Evolutionary conservation across 2,113 vertebrate genomes (phyloP), one percentile per base, ranked within the genome.

Genomic region (Embiotoca jacksoni): DNA sequence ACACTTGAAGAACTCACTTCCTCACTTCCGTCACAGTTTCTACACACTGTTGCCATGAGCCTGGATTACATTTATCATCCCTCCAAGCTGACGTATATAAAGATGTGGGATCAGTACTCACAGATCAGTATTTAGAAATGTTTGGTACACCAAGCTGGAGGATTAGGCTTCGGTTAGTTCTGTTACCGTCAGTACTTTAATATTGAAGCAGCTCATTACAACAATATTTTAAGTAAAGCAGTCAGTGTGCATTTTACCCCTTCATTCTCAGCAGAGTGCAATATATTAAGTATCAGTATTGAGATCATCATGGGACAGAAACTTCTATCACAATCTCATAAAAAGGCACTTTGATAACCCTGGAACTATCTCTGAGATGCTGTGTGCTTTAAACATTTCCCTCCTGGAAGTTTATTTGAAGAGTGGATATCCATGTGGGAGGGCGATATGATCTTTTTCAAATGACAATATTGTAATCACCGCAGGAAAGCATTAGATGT

Each of bases 41-140:
- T 15, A 11, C 36, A 56, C 53, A 50, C 39, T 46, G 23, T 30
- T 71, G 36, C 52, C 61, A 56, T 23, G 15, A 75, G 50, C 54
- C 33, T 46, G 10, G 30, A 66, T 30, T 58, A 23, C 53, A 46
- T 63, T 61, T 56, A n/a, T 35, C 68, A 54, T 58, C 57, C 60
- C 72, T 66, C 14, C 65, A 61, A 69, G 57, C 54, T 47, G n/a
- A 72, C 73, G n/a, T 53, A 60, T 50, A 58, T 30, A 32, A 5
- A 66, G 66, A 74, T 59, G 37, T 69, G 67, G 56, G 58, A 70
- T 65, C 35, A 5, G 54, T 41, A 64, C 63, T 72, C 46, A 39
- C 13, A 49, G 32, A 58, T 70, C 68, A 47, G 67, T 50, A 49
- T 81, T 81, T 57, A 68, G 39, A 35, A 9, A 64, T 62, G 50